phyloP scores from a whole-genome alignment of 2,888 invertebrate genomes.

The Folsomia manolachei region DNA sequence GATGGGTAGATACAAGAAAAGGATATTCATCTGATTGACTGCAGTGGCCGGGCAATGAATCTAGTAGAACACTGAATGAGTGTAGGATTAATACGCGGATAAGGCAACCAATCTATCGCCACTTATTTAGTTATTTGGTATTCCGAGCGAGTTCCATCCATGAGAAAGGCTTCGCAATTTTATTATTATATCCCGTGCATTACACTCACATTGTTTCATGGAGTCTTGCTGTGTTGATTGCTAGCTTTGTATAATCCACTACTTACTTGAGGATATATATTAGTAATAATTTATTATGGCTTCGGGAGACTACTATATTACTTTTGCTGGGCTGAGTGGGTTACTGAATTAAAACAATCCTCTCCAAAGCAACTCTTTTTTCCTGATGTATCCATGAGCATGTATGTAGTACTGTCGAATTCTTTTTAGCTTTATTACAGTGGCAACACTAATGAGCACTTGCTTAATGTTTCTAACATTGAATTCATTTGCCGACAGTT shows the following conservation, averaged over 20 bases:
- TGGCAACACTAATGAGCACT: too few species aligned
- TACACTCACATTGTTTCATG: constrained; percentile 18
- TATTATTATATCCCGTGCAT: constrained; percentile 12
- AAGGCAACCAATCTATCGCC: too few species aligned
- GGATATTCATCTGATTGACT: too few species aligned
- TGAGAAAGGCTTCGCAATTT: constrained; percentile 12
- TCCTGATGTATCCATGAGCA: too few species aligned
- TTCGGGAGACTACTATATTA: background rate
- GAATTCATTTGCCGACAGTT: too few species aligned
- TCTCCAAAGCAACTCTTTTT: background rate
- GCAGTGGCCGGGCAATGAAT: too few species aligned
- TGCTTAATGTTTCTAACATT: too few species aligned
- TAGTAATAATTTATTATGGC: constrained; percentile 9
- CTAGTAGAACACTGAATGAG: too few species aligned
- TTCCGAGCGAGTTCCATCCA: constrained; percentile 3
- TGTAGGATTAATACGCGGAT: too few species aligned
- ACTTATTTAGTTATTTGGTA: constrained; percentile 7
- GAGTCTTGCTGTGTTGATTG: constrained; percentile 17
- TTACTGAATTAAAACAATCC: background rate
- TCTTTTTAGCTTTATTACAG: too few species aligned
- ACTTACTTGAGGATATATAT: background rate
- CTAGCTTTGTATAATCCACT: constrained; percentile 2
- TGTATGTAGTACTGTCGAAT: too few species aligned
- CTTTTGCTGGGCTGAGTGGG: background rate
- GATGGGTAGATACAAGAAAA: background rate